A percentile compares a stretch with the other conserved stretches of the same genome.
These are phyloP conservation scores for Sebastes nivosus DNA, from an alignment of 2,797 vertebrate species.

Conservation along the genomic window DNA sequence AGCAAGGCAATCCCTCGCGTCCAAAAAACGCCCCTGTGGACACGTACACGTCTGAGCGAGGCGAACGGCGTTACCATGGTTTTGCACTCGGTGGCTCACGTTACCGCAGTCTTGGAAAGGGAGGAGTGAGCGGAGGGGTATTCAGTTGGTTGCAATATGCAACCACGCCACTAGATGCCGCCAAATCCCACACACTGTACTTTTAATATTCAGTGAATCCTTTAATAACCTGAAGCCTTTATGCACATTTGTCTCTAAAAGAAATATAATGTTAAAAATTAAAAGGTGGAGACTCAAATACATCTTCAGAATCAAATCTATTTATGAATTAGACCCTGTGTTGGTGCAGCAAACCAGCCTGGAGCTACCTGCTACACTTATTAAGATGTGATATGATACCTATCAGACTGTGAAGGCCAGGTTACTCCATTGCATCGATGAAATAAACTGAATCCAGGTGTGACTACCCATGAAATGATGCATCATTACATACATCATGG, in stretches of 20 bases:
- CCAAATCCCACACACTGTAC: too few species aligned
- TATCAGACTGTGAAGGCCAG: constrained; percentile 19
- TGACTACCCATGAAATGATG: constrained; percentile 32
- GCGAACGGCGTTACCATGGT: too few species aligned
- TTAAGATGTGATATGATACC: constrained; percentile 12
- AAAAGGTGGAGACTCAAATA: background rate
- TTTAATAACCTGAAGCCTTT: background rate
- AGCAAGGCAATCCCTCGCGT: too few species aligned
- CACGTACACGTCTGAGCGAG: too few species aligned
- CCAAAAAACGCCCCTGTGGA: too few species aligned
- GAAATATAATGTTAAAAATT: background rate
- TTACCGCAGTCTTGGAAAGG: too few species aligned
- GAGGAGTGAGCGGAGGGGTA: too few species aligned
- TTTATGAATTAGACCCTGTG: background rate
- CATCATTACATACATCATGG: constrained; percentile 49
- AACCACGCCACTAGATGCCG: too few species aligned
- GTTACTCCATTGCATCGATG: background rate
- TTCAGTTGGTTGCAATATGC: too few species aligned
- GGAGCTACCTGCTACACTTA: background rate
- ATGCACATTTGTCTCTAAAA: background rate
- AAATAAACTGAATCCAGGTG: constrained; percentile 33
- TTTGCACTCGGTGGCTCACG: too few species aligned
- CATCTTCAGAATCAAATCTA: background rate
- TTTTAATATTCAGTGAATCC: background rate
- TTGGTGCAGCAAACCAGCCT: background rate